Evolutionary conservation across 2,888 invertebrate genomes (phyloP).

Genomic region (Eucriotettix oculatus): DNA sequence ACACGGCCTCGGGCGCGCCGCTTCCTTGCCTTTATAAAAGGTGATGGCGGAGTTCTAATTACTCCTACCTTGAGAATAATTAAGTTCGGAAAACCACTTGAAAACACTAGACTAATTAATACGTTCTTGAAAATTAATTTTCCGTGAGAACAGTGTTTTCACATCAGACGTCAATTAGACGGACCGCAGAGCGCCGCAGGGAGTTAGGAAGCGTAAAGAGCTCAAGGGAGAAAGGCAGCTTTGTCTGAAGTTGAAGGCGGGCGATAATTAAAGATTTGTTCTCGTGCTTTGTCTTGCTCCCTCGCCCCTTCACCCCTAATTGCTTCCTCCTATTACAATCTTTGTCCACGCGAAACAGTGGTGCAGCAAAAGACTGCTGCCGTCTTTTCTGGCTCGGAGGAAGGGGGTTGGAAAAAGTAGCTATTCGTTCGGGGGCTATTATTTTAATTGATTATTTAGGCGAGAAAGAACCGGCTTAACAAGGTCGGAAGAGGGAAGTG

Average conservation of each 20-base stretch:
- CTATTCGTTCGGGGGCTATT: neutral
- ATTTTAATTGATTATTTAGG: neutral
- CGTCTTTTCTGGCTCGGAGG: neutral
- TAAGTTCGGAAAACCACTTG: conserved; percentile 4
- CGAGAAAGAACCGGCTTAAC: neutral
- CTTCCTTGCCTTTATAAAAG: neutral
- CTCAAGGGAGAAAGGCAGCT: neutral
- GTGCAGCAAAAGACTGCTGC: neutral
- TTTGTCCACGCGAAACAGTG: neutral
- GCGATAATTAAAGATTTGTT: neutral
- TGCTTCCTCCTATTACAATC: neutral
- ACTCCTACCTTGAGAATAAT: neutral
- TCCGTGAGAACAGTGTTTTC: conserved; percentile 2
- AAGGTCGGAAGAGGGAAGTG: neutral
- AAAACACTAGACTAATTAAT: conserved; percentile 7
- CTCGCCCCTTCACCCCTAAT: neutral
- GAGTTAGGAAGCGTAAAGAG: neutral
- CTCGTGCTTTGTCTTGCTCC: neutral
- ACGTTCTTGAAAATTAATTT: conserved; percentile 1
- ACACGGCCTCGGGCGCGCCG: neutral
- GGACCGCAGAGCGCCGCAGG: neutral
- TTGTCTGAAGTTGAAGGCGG: neutral
- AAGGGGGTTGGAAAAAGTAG: neutral
- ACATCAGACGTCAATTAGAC: conserved; percentile 5
- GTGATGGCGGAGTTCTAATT: neutral